Conservation (phyloP, 2,113 vertebrate species). For the Apus apus region DNA sequence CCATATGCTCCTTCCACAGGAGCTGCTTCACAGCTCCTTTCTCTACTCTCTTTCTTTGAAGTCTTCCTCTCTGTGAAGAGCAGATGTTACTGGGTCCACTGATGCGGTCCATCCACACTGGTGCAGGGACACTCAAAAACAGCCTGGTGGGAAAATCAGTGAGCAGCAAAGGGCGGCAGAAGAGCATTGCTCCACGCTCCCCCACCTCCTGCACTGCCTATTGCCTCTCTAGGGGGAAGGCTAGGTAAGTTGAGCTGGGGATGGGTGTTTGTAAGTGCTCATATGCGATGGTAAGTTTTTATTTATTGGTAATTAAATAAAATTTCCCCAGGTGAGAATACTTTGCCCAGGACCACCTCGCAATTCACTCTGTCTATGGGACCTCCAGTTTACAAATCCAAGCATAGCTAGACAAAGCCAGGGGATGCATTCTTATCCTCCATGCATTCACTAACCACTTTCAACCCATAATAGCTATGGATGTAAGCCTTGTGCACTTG, state of each 20-base stretch:
- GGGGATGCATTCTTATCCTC: neutral
- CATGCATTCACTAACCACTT: neutral
- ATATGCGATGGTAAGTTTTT: neutral
- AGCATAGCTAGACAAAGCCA: neutral
- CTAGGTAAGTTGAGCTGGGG: neutral
- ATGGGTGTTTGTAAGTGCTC: neutral
- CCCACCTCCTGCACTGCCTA: neutral
- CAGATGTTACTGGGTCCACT: neutral
- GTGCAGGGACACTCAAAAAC: neutral
- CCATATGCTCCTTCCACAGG: neutral
- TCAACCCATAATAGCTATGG: neutral
- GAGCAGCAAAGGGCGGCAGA: neutral
- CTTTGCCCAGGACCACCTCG: neutral
- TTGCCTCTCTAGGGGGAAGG: fast-evolving
- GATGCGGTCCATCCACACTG: neutral
- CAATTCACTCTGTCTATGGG: neutral
- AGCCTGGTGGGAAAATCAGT: neutral
- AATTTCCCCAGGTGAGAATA: neutral
- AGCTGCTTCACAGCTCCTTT: neutral
- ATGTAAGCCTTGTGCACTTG: neutral
- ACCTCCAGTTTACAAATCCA: neutral
- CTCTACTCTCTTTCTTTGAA: neutral
- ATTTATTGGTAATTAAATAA: neutral
- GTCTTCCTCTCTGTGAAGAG: neutral
- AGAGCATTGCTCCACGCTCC: neutral